Evolutionary conservation across 2,888 invertebrate species (phyloP).

Genomic region (Deroplatys truncata): DNA sequence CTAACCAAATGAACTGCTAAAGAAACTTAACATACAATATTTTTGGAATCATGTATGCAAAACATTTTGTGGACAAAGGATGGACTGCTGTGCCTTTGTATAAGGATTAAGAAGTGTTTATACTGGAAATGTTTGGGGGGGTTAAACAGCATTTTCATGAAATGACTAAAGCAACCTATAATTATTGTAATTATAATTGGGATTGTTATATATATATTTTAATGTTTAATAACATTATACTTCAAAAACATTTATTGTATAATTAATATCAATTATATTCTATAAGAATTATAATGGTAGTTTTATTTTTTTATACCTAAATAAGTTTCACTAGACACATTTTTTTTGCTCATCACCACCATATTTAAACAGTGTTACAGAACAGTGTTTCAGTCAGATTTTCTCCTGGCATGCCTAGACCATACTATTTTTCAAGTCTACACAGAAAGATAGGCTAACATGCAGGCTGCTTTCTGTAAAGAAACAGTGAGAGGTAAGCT

Average conservation of each 20-base stretch:
- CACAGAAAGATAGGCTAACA: no score
- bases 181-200: neutral
- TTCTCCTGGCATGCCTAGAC: no score
- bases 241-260: neutral
- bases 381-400: no score
- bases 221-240: neutral
- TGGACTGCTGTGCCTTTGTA: neutral
- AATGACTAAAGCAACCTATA: neutral
- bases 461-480: no score
- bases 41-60: neutral
- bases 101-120: neutral
- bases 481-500: no score
- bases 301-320: neutral
- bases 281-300: neutral
- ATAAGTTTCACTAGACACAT: accelerated
- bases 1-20: neutral
- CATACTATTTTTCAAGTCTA: no score
- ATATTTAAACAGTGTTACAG: no score
- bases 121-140: neutral
- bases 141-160: neutral
- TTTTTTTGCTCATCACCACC: no score
- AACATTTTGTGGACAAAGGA: neutral
- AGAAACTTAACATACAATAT: neutral
- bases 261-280: neutral
- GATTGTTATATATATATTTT: neutral